Percentiles rank a stretch among this genome's conserved stretches.
These are phyloP conservation scores for Cheilinus undulatus DNA, from an alignment of 2,113 vertebrate genomes.

Conservation along the genomic window DNA sequence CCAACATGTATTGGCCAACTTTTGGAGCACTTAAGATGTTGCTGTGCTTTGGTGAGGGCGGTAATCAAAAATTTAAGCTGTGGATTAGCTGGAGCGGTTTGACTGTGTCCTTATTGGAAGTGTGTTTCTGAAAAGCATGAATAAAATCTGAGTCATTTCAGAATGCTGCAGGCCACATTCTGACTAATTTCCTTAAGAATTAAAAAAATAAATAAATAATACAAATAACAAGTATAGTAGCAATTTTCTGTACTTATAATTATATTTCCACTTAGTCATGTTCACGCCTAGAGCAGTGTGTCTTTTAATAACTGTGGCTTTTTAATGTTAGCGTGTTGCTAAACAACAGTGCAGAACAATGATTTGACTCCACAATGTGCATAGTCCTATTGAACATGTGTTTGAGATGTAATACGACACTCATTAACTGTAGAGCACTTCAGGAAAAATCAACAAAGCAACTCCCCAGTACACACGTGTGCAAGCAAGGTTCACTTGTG, in stretches of 20 bases:
- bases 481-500: no score
- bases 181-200: neutral
- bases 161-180: neutral
- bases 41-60: neutral
- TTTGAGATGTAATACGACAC: conserved; percentile 20
- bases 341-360: conserved; percentile 21
- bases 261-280: neutral
- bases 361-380: neutral
- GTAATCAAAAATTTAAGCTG: neutral
- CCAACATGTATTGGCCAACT: neutral
- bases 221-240: neutral
- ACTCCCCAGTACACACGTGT: conserved; percentile 7
- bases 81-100: neutral
- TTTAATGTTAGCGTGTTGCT: conserved; percentile 8
- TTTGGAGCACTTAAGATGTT: neutral
- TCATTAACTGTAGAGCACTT: neutral
- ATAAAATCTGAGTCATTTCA: neutral
- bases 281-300: neutral
- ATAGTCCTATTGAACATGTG: conserved; percentile 4
- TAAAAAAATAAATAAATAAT: neutral
- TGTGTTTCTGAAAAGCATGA: neutral
- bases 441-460: neutral
- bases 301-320: neutral
- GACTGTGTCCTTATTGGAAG: neutral
- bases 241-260: neutral